A percentile compares a stretch with the other conserved stretches of the same genome.
phyloP scores from a whole-genome alignment of 2,113 vertebrate species.

The Pristiophorus japonicus region DNA sequence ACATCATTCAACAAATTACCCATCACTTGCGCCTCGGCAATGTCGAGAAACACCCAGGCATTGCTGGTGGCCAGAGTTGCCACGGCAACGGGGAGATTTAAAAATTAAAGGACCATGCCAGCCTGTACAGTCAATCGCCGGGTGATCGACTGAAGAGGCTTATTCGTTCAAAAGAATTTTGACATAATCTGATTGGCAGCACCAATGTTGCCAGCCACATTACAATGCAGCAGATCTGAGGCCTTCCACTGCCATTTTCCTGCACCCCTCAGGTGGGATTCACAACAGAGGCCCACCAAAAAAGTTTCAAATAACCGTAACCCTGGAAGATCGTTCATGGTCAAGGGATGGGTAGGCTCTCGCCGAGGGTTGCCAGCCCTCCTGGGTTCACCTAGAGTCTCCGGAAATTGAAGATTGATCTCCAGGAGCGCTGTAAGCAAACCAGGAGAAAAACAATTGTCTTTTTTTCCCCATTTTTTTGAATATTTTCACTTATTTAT shows the following conservation, averaged over 20 bases:
- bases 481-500: background rate
- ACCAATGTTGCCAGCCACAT: background rate
- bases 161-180: background rate
- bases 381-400: no score
- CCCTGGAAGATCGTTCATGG: background rate
- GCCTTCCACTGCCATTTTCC: background rate
- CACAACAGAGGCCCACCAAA: background rate
- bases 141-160: background rate
- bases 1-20: background rate
- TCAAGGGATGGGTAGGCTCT: background rate
- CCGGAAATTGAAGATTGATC: no score
- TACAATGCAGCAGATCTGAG: background rate
- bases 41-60: background rate
- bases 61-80: background rate
- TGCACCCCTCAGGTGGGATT: background rate
- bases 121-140: background rate
- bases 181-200: background rate
- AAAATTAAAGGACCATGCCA: background rate
- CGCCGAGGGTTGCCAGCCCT: background rate
- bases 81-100: background rate
- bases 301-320: background rate
- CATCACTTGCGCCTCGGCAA: no score
- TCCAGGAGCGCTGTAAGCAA: no score
- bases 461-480: background rate
- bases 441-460: no score